Evolutionary conservation across 2,113 vertebrate species (phyloP).

Genomic region (Crocuta crocuta): DNA sequence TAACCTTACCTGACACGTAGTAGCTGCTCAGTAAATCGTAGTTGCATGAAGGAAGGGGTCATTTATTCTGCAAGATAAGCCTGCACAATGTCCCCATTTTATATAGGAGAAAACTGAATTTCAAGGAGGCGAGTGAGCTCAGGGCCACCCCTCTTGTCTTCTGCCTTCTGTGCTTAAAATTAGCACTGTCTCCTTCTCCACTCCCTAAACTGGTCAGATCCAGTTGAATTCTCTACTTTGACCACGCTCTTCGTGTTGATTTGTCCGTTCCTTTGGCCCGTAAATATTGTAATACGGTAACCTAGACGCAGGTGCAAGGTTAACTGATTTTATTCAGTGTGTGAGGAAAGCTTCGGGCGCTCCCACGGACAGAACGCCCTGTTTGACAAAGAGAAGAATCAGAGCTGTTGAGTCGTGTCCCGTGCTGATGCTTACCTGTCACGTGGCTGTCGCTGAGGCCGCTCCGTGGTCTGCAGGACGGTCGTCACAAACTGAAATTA

Average conservation of each 20-base stretch:
- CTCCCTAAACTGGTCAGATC: neutral
- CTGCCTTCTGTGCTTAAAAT: too few species aligned
- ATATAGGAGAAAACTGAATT: neutral
- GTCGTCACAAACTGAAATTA: neutral
- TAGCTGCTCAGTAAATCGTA: neutral
- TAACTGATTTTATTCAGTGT: neutral
- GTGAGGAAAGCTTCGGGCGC: neutral
- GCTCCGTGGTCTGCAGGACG: accelerated
- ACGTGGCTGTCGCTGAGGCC: accelerated
- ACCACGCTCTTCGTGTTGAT: too few species aligned
- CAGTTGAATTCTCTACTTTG: neutral
- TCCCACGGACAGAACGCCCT: neutral
- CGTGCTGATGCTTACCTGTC: accelerated
- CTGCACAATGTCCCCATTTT: accelerated
- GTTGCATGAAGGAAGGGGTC: accelerated
- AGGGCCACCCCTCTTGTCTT: accelerated
- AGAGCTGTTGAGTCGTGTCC: neutral
- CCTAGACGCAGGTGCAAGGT: neutral
- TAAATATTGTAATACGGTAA: neutral
- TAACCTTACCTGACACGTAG: accelerated
- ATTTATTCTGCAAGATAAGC: accelerated
- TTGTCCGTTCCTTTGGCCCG: neutral
- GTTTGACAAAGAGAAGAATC: neutral
- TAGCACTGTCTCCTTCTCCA: accelerated
- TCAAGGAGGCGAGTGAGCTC: accelerated